These are phyloP conservation scores for Chelon labrosus DNA, from an alignment of 2,797 vertebrate species.

Conservation along the genomic window DNA sequence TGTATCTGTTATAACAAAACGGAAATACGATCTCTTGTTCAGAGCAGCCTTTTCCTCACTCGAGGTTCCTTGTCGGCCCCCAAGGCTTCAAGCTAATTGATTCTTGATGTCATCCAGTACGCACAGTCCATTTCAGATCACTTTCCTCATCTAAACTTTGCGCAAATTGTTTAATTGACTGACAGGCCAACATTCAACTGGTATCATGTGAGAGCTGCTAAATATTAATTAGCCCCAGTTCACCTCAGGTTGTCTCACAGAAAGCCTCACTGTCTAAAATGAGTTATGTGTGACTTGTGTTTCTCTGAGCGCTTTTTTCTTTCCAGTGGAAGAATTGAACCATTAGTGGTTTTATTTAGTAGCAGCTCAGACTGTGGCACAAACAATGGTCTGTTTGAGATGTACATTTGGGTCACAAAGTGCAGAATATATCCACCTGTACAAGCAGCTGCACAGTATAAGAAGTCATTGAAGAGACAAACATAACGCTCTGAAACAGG, in stretches of 20 bases:
- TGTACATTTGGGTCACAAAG: neutral
- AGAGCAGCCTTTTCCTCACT: neutral
- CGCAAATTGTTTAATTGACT: conserved; percentile 2
- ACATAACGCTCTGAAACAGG: too few relatives aligned
- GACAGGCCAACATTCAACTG: neutral
- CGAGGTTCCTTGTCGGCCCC: conserved; percentile 24
- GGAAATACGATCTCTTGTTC: neutral
- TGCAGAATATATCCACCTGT: neutral
- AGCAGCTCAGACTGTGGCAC: neutral
- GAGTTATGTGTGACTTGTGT: neutral
- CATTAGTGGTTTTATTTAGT: neutral
- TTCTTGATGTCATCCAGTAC: conserved; percentile 32
- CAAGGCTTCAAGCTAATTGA: conserved; percentile 9
- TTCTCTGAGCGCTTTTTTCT: neutral
- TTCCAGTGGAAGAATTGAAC: neutral
- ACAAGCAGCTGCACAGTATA: too few relatives aligned
- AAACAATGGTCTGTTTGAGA: neutral
- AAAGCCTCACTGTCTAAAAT: conserved; percentile 10
- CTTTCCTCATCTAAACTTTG: conserved; percentile 29
- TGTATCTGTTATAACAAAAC: too few relatives aligned
- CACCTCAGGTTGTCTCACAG: neutral
- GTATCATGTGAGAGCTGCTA: conserved; percentile 28
- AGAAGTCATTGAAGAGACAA: too few relatives aligned
- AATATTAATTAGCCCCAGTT: conserved; percentile 18
- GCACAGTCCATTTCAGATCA: conserved; percentile 9